These are phyloP conservation scores for Poeciliopsis turrubarensis DNA, from an alignment of 2,113 vertebrate genomes.

Conservation along the genomic window DNA sequence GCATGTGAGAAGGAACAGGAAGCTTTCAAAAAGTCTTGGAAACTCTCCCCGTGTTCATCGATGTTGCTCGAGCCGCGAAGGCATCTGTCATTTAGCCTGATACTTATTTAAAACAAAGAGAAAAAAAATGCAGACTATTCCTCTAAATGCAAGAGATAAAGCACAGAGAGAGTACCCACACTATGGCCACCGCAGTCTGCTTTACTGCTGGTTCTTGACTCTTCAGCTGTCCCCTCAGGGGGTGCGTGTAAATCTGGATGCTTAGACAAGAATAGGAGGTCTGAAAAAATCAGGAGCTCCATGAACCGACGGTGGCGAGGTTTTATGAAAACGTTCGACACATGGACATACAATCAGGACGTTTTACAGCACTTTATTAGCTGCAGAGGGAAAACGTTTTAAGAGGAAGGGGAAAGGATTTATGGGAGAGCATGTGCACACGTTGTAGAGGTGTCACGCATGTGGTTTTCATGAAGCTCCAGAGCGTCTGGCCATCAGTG, in stretches of 20 bases:
- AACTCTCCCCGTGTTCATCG: slow-evolving; percentile 41
- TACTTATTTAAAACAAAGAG: neutral
- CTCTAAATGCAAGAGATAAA: slow-evolving; percentile 17
- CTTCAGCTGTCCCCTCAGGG: slow-evolving; percentile 25
- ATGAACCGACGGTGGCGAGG: slow-evolving; percentile 10
- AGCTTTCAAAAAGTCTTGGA: slow-evolving; percentile 36
- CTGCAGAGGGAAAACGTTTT: slow-evolving; percentile 64
- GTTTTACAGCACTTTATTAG: slow-evolving; percentile 51
- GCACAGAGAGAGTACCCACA: slow-evolving; percentile 37
- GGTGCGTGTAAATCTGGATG: slow-evolving; percentile 52
- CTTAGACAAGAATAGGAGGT: slow-evolving; percentile 54
- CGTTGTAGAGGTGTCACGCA: slow-evolving; percentile 57
- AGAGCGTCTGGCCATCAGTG: slow-evolving; percentile 25
- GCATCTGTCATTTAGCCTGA: slow-evolving; percentile 9
- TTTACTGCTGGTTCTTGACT: slow-evolving; percentile 47
- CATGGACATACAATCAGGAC: slow-evolving; percentile 46
- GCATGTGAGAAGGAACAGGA: slow-evolving; percentile 66
- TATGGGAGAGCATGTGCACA: slow-evolving; percentile 50
- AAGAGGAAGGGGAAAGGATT: slow-evolving; percentile 58
- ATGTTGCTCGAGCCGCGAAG: slow-evolving; percentile 18
- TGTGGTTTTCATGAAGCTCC: slow-evolving; percentile 69
- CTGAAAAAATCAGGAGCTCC: slow-evolving; percentile 49
- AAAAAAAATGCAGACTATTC: neutral
- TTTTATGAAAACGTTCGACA: slow-evolving; percentile 63
- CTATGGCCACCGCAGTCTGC: slow-evolving; percentile 55